These are phyloP conservation scores for Selene dorsalis DNA, from an alignment of 2,797 vertebrate species.

Conservation along the genomic window DNA sequence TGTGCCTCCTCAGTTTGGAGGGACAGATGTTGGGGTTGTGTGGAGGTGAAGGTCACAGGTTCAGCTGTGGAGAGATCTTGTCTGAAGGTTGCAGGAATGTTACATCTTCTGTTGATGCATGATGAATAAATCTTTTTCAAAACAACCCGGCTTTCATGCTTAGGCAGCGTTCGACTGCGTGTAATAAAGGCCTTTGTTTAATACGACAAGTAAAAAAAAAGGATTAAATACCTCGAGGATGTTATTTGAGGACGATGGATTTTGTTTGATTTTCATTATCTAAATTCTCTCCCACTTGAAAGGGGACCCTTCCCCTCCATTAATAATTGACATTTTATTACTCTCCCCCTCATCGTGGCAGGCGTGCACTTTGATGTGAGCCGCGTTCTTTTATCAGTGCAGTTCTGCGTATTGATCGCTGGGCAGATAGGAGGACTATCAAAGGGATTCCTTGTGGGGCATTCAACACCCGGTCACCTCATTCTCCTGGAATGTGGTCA, in stretches of 20 bases:
- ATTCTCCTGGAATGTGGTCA: constrained; percentile 81
- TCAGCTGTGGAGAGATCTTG: constrained; percentile 58
- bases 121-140: constrained; percentile 25
- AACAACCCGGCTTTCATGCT: constrained; percentile 19
- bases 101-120: constrained; percentile 34
- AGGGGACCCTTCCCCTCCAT: constrained; percentile 81
- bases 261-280: constrained; percentile 82
- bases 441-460: constrained; percentile 83
- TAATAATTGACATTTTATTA: constrained; percentile 84
- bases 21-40: constrained; percentile 75
- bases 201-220: constrained; percentile 4
- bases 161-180: not conserved
- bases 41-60: constrained; percentile 68
- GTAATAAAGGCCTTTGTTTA: constrained; percentile 29
- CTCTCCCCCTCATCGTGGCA: constrained; percentile 68
- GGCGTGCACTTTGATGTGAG: constrained; percentile 80
- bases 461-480: constrained; percentile 78
- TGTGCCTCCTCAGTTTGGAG: constrained; percentile 42
- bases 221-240: constrained; percentile 66
- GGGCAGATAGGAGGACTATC: constrained; percentile 80
- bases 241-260: constrained; percentile 64
- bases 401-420: constrained; percentile 78
- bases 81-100: constrained; percentile 49
- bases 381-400: constrained; percentile 77
- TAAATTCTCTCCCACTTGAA: constrained; percentile 78